Conservation (phyloP, 2,113 vertebrate genomes). For the Gobius niger region DNA sequence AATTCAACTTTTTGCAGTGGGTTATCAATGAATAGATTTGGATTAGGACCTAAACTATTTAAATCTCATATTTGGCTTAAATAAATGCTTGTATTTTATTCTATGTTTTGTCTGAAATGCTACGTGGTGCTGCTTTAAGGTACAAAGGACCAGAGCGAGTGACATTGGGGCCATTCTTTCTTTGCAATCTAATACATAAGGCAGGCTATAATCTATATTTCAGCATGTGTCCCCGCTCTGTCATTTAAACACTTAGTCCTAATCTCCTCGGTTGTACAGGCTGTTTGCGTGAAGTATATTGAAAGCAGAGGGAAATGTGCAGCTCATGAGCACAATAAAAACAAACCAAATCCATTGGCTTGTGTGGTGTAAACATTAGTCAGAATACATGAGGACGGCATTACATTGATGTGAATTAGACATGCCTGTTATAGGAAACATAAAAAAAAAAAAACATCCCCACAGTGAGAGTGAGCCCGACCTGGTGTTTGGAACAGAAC, state of each 20-base stretch:
- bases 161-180: too few species aligned
- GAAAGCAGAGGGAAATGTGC: slow-evolving; percentile 57
- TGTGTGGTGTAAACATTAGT: slow-evolving; percentile 72
- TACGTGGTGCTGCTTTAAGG: too few species aligned
- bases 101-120: too few species aligned
- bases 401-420: slow-evolving; percentile 71
- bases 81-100: too few species aligned
- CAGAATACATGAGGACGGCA: slow-evolving; percentile 67
- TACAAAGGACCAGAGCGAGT: too few species aligned
- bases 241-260: slow-evolving; percentile 12
- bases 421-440: slow-evolving; percentile 63
- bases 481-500: slow-evolving; percentile 65
- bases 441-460: slow-evolving; percentile 58
- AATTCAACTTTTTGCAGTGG: too few species aligned
- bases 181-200: too few species aligned
- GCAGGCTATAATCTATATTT: too few species aligned
- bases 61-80: too few species aligned
- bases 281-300: slow-evolving; percentile 21
- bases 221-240: background rate
- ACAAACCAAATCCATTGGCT: slow-evolving; percentile 67
- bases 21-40: too few species aligned
- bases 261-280: background rate
- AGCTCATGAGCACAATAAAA: slow-evolving; percentile 66
- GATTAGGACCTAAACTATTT: too few species aligned
- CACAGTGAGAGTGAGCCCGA: slow-evolving; percentile 42